Conservation (phyloP, 2,113 vertebrate genomes). For the Channa maculata region DNA sequence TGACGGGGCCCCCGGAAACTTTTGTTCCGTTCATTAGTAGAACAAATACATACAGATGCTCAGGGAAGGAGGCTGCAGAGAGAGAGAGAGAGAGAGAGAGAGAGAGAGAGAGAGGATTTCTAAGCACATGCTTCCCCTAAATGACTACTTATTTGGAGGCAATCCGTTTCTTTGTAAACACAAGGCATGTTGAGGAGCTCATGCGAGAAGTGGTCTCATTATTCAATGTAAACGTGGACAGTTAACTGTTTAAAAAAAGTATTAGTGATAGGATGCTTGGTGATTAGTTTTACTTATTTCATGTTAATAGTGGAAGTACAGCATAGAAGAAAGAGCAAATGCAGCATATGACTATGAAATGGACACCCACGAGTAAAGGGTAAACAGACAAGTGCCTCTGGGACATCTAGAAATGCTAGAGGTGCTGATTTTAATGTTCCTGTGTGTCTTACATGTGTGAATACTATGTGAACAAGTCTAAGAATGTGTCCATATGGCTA, state of each 20-base stretch:
- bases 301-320: slow-evolving; percentile 37
- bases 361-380: slow-evolving; percentile 19
- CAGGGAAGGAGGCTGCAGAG: slow-evolving; percentile 36
- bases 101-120: slow-evolving; percentile 53
- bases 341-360: slow-evolving; percentile 18
- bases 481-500: slow-evolving; percentile 13
- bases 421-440: slow-evolving; percentile 38
- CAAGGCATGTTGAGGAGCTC: slow-evolving; percentile 60
- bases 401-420: slow-evolving; percentile 31
- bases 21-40: slow-evolving; percentile 77
- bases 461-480: slow-evolving; percentile 6
- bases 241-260: slow-evolving; percentile 65
- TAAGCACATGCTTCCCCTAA: slow-evolving; percentile 46
- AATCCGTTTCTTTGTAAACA: slow-evolving; percentile 71
- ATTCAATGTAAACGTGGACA: slow-evolving; percentile 73
- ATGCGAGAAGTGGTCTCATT: slow-evolving; percentile 68
- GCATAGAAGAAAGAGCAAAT: slow-evolving; percentile 8
- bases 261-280: slow-evolving; percentile 56
- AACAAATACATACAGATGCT: slow-evolving; percentile 78
- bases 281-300: slow-evolving; percentile 43
- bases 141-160: slow-evolving; percentile 57
- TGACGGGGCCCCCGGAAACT: slow-evolving; percentile 63
- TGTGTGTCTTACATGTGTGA: slow-evolving; percentile 10
- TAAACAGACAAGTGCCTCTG: slow-evolving; percentile 15
- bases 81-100: too few relatives aligned